Conservation (phyloP, 2,888 invertebrate species). For the Xylophagus ater region DNA sequence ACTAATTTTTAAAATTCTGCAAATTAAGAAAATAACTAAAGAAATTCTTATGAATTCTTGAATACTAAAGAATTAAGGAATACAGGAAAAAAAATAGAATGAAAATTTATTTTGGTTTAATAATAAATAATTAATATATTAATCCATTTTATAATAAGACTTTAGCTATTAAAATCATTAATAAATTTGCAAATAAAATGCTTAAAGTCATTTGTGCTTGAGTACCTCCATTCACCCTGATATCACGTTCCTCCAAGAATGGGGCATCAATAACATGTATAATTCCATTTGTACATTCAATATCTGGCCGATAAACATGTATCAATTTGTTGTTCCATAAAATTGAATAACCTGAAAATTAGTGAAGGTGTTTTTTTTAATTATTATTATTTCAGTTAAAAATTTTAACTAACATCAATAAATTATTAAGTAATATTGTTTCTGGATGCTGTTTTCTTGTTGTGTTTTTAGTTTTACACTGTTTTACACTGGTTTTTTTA, state of each 20-base stretch:
- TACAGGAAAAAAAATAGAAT: too few relatives aligned
- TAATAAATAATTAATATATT: too few relatives aligned
- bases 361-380: too few relatives aligned
- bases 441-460: too few relatives aligned
- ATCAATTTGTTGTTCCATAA: constrained; percentile 78
- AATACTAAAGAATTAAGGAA: too few relatives aligned
- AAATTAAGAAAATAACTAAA: too few relatives aligned
- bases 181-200: constrained; percentile 37
- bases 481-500: too few relatives aligned
- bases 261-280: constrained; percentile 90
- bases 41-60: too few relatives aligned
- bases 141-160: constrained; percentile 32
- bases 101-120: too few relatives aligned
- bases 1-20: too few relatives aligned
- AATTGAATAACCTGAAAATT: constrained; percentile 66
- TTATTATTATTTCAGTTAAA: not conserved
- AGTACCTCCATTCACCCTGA: constrained; percentile 50
- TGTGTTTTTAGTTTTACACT: too few relatives aligned
- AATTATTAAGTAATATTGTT: too few relatives aligned
- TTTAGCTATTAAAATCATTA: constrained; percentile 38
- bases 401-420: not conserved
- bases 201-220: constrained; percentile 33
- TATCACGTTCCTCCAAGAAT: constrained; percentile 71
- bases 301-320: constrained; percentile 79
- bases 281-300: constrained; percentile 90